Percentiles rank a stretch among this genome's conserved stretches.
Conservation (phyloP, 2,113 vertebrate genomes). For the Scytalopus superciliaris region DNA sequence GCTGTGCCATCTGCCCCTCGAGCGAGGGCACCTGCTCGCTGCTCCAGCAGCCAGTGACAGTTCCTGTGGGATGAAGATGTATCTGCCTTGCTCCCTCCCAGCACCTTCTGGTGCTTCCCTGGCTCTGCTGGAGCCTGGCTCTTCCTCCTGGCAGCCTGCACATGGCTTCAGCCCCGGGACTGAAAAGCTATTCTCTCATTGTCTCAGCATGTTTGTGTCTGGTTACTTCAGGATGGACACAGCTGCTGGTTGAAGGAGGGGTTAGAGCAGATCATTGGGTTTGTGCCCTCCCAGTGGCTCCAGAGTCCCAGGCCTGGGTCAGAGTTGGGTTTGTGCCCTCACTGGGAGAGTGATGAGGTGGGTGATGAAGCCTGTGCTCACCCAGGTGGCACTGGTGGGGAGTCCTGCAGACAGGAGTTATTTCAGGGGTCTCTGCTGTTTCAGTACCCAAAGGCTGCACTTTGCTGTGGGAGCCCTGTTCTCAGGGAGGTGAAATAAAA, state of each 20-base stretch:
- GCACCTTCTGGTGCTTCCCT: constrained; percentile 28
- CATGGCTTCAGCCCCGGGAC: neutral
- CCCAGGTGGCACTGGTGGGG: accelerated
- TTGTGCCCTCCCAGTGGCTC: accelerated
- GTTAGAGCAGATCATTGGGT: accelerated
- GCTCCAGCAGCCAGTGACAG: neutral
- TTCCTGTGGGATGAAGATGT: constrained; percentile 60
- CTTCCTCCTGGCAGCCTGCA: neutral
- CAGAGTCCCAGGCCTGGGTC: no score
- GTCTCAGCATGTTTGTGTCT: accelerated
- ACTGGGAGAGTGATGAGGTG: accelerated
- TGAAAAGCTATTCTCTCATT: neutral
- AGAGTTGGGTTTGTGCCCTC: neutral
- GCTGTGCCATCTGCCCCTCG: constrained; percentile 41
- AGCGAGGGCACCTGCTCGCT: neutral
- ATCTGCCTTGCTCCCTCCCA: constrained; percentile 8
- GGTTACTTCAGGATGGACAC: neutral
- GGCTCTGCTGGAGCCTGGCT: neutral
- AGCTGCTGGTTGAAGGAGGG: neutral
- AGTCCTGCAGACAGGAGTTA: neutral
- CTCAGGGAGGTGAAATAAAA: neutral
- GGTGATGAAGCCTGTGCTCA: neutral
- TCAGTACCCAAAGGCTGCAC: neutral
- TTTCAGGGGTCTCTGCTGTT: neutral
- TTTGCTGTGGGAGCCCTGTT: accelerated